Evolutionary conservation across 2,888 invertebrate genomes (phyloP), one percentile per base, ranked within the genome.

Genomic region (Nemoura dubitans): DNA sequence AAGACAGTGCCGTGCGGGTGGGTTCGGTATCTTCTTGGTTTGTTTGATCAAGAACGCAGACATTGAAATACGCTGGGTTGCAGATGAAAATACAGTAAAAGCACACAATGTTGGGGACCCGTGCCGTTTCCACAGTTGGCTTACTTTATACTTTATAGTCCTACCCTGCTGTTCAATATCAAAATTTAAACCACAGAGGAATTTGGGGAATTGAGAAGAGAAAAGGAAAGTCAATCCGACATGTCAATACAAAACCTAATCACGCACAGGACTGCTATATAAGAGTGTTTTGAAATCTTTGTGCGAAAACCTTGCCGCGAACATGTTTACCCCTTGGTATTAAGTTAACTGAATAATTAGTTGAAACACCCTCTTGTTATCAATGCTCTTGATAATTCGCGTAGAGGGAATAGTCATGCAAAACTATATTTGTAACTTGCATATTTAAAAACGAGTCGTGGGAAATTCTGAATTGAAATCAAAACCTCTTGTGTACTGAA

Each of bases 1-100:
- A 59, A 14, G 78, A 78, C 36, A 36, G 10, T 28, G 78, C 28
- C 78, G 26, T 25, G 21, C 78, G 27, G 27, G 6, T 28, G 26
- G 78, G n/a, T 26, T 78, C 78, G 26, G 78, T 78, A 78, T 78
- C 21, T 78, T 78, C 21, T 78, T 78, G 78, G 78, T 78, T 78
- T 78, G 78, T 78, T 78, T 78, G 78, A 78, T 78, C 78, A 78
- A 21, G 59, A 59, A 59, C 10, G 59, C 6, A 59, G 59, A 59
- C 59, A 59, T 21, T 59, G 59, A 21, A 21, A 78, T 6, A n/a
- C 25, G 26, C 7, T 25, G 16, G 78, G 78, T 21, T 28, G 78
- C 27, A 25, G 78, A 14, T 78, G 59, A 78, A 28, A 78, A 7
- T 7, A 78, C 3, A 27, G 27, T 78, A 10, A 26, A 36, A 26